Evolutionary conservation across 2,113 vertebrate genomes (phyloP).

Genomic region (Himantopus leucocephalus): DNA sequence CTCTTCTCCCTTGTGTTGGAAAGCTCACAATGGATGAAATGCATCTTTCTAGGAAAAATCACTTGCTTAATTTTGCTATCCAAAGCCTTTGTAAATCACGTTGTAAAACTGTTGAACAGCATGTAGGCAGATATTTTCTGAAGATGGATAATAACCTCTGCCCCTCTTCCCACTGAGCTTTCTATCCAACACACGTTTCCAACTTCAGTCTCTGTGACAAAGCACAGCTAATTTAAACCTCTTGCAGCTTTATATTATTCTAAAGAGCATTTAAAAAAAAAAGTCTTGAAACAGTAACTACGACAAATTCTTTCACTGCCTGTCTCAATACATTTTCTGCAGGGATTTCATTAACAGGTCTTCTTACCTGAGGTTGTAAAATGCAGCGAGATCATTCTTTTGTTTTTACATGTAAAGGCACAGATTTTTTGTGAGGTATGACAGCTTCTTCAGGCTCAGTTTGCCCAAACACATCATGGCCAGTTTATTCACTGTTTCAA

Average conservation of each 20-base stretch:
- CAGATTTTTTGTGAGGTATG: neutral
- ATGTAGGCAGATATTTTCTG: neutral
- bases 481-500: neutral
- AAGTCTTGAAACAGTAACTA: neutral
- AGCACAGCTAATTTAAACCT: neutral
- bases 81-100: neutral
- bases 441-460: neutral
- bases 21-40: neutral
- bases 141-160: slow-evolving; percentile 4
- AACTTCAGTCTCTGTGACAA: neutral
- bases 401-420: neutral
- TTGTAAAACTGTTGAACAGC: neutral
- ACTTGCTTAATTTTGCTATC: neutral
- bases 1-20: neutral
- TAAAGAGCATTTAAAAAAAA: neutral
- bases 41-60: slow-evolving; percentile 8
- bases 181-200: neutral
- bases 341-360: neutral
- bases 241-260: neutral
- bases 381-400: neutral
- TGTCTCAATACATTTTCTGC: neutral
- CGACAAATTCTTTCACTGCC: neutral
- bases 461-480: neutral
- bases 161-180: neutral
- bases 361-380: neutral